Evolutionary conservation across 2,888 invertebrate genomes (phyloP).

Genomic region (Spodoptera picta): DNA sequence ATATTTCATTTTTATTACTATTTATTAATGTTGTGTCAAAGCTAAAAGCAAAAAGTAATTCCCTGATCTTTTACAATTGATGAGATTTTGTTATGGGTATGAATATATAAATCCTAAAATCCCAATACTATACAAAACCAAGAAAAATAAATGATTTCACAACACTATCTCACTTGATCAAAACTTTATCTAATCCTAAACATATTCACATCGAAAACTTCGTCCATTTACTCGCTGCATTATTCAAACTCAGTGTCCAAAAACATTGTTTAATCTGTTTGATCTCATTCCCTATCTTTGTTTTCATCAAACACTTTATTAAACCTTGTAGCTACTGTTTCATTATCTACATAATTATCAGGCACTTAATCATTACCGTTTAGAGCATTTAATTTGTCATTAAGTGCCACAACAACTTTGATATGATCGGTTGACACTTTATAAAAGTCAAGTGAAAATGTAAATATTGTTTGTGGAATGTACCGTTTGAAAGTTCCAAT

Average conservation of each 20-base stretch:
- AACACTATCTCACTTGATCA: slow-evolving; percentile 16
- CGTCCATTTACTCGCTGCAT: slow-evolving; percentile 10
- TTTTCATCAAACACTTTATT: slow-evolving; percentile 50
- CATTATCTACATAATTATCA: slow-evolving; percentile 45
- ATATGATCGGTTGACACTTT: slow-evolving; percentile 35
- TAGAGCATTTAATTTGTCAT: slow-evolving; percentile 33
- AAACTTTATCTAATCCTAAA: slow-evolving; percentile 14
- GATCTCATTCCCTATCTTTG: slow-evolving; percentile 44
- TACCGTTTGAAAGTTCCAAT: slow-evolving; percentile 31
- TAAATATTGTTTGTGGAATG: slow-evolving; percentile 9
- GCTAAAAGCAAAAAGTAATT: no score
- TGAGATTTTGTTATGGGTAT: no score
- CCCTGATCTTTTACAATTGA: no score
- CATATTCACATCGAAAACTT: slow-evolving; percentile 14
- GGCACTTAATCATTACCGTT: slow-evolving; percentile 43
- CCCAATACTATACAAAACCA: no score
- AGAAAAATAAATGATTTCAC: no score
- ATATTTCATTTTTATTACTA: no score
- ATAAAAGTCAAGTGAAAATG: slow-evolving; percentile 11
- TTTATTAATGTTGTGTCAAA: no score
- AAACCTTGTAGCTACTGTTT: slow-evolving; percentile 43
- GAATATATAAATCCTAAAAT: no score
- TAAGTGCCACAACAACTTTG: slow-evolving; percentile 33
- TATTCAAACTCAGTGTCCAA: slow-evolving; percentile 33
- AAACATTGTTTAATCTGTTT: slow-evolving; percentile 44